Conservation (phyloP, 1,140 invertebrate species). For the Aphidius ervi region DNA sequence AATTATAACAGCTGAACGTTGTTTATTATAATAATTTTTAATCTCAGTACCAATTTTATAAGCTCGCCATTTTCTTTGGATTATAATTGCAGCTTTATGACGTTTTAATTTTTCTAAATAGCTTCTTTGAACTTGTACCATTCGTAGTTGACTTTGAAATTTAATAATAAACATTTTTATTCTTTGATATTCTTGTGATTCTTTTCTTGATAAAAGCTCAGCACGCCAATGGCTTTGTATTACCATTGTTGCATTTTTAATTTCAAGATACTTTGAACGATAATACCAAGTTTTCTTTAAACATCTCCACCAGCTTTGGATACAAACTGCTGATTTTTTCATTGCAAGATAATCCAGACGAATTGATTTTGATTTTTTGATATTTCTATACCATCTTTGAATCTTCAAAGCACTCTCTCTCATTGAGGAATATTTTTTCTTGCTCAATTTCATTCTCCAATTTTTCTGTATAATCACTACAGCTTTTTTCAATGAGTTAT, state of each 20-base stretch:
- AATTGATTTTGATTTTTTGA: conserved; percentile 12
- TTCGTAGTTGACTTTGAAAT: conserved; percentile 41
- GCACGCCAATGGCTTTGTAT: conserved; percentile 38
- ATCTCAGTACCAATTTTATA: conserved; percentile 12
- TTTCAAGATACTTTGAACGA: conserved; percentile 23
- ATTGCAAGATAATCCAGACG: conserved; percentile 13
- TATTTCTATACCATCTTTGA: conserved; percentile 33
- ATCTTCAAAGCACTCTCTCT: conserved; percentile 32
- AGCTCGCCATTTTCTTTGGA: conserved; percentile 33
- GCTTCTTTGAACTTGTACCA: conserved; percentile 22
- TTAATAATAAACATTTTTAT: conserved; percentile 29
- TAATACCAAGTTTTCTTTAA: conserved; percentile 29
- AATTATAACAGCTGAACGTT: conserved; percentile 27
- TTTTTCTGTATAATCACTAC: conserved; percentile 22
- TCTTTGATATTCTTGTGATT: conserved; percentile 31
- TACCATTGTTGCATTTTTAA: conserved; percentile 24
- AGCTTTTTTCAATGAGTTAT: conserved; percentile 21
- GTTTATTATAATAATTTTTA: conserved; percentile 26
- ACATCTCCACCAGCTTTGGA: conserved; percentile 25
- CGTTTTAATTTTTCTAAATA: conserved; percentile 15
- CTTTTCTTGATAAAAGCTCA: conserved; percentile 28
- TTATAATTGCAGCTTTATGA: conserved; percentile 22
- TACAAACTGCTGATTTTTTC: conserved; percentile 23
- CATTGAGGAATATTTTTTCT: conserved; percentile 41
- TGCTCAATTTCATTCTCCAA: conserved; percentile 36